Conservation (phyloP, 2,797 vertebrate genomes). For the Taenioides sp. region DNA sequence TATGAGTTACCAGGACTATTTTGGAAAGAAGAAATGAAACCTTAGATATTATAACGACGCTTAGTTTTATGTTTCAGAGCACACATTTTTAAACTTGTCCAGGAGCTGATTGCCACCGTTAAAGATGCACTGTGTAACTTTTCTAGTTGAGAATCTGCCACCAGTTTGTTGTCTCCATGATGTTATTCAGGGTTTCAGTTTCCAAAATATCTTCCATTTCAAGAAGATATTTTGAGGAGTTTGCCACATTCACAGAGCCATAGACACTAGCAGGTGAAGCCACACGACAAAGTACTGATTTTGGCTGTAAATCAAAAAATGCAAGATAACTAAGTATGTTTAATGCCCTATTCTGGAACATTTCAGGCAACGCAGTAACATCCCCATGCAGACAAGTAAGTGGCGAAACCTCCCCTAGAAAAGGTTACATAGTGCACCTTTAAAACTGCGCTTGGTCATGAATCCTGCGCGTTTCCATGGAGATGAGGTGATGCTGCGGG, state of each 20-base stretch:
- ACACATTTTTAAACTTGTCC: no score
- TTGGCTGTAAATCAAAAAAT: background rate
- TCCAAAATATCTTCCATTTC: no score
- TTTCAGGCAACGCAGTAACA: background rate
- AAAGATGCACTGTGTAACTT: no score
- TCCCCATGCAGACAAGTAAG: background rate
- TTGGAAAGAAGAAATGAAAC: background rate
- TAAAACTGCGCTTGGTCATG: background rate
- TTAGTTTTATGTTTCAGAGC: no score
- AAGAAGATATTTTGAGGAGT: no score
- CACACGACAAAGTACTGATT: no score
- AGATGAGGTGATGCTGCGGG: constrained; percentile 22
- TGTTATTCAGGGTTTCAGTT: no score
- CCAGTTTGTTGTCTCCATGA: no score
- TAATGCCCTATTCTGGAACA: background rate
- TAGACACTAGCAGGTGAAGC: no score
- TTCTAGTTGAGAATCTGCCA: no score
- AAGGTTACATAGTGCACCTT: background rate
- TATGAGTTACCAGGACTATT: constrained; percentile 33
- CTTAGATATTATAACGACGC: background rate
- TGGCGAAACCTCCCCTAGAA: background rate
- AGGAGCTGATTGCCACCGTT: no score
- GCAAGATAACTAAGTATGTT: background rate
- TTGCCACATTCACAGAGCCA: no score
- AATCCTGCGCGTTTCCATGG: constrained; percentile 17